phyloP scores from a whole-genome alignment of 2,797 vertebrate genomes.

The Dallia pectoralis region DNA sequence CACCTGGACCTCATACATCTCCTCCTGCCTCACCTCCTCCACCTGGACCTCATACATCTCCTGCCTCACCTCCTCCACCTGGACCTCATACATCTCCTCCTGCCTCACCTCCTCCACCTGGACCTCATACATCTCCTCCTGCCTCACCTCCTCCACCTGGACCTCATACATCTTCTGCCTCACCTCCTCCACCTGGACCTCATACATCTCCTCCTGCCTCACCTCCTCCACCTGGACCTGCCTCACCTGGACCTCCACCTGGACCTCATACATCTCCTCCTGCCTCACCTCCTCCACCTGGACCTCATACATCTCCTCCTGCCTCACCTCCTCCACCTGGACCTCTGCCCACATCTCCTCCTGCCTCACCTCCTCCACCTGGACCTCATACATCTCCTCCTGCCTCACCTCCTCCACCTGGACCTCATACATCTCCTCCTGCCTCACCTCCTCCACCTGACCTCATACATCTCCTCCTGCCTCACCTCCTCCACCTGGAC shows the following conservation, averaged over 20 bases:
- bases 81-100: not conserved
- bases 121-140: not conserved
- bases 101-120: not conserved
- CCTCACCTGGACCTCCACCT: too few relatives aligned
- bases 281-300: conserved; percentile 33
- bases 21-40: conserved; percentile 41
- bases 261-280: not conserved
- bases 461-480: conserved; percentile 14
- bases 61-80: not conserved
- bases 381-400: not conserved
- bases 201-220: not conserved
- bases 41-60: conserved; percentile 25
- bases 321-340: conserved; percentile 8
- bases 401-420: not conserved
- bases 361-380: not conserved
- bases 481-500: not conserved
- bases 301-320: conserved; percentile 53
- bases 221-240: not conserved
- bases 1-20: conserved; percentile 33
- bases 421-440: conserved; percentile 3
- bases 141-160: conserved; percentile 13
- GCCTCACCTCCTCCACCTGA: conserved; percentile 40
- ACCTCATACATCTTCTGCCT: not conserved
- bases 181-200: not conserved
- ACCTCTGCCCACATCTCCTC: not conserved